A percentile compares a stretch with the other conserved stretches of the same genome.
These are phyloP conservation scores for Cactoblastis cactorum DNA, from an alignment of 2,888 invertebrate genomes.

Conservation along the genomic window DNA sequence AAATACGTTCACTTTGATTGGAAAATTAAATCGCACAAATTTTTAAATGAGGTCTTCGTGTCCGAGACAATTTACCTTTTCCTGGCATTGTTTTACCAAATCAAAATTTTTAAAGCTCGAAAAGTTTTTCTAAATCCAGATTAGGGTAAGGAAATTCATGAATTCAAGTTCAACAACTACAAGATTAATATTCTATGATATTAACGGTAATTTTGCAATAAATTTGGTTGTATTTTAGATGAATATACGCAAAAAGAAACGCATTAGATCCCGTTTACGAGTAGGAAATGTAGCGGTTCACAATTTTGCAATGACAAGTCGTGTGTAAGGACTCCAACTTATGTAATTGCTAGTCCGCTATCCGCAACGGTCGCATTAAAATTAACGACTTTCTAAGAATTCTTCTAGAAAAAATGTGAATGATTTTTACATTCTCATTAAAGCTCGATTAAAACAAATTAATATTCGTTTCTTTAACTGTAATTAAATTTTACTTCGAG, in stretches of 20 bases:
- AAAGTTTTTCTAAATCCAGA: too few species aligned
- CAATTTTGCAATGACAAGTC: slow-evolving; percentile 10
- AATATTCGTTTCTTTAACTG: not conserved
- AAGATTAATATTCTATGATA: not conserved
- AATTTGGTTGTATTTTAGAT: not conserved
- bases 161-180: too few species aligned
- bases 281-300: not conserved
- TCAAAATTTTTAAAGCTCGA: too few species aligned
- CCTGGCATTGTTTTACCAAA: too few species aligned
- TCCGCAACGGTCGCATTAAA: slow-evolving; percentile 19
- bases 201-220: too few species aligned
- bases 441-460: not conserved
- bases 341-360: slow-evolving; percentile 14
- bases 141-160: too few species aligned
- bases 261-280: slow-evolving; percentile 14
- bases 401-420: slow-evolving; percentile 12
- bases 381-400: slow-evolving; percentile 18
- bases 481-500: not conserved
- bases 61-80: too few species aligned
- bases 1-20: too few species aligned
- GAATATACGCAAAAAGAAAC: not conserved
- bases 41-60: too few species aligned
- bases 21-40: too few species aligned
- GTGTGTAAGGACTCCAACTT: slow-evolving; percentile 15
- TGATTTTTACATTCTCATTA: not conserved